Evolutionary conservation across 1,140 invertebrate genomes (phyloP).

Genomic region (Musca vetustissima): DNA sequence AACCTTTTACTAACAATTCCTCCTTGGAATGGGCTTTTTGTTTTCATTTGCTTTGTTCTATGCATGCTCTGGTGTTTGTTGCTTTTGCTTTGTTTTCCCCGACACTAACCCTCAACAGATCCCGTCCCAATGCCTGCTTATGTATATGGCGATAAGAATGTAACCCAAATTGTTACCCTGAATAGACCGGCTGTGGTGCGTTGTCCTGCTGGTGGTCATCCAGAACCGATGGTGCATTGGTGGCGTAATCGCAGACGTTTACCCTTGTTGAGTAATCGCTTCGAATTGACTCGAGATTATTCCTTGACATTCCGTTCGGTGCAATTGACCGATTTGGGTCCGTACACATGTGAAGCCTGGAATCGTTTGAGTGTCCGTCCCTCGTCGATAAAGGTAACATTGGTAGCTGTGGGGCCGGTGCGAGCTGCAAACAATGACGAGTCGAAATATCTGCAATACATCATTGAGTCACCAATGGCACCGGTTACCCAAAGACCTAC

Average conservation of each 20-base stretch:
- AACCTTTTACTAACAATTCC: not conserved
- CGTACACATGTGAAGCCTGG: conserved; percentile 86
- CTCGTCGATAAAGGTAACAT: conserved; percentile 71
- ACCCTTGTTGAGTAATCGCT: conserved; percentile 69
- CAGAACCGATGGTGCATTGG: conserved; percentile 80
- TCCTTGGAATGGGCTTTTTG: not conserved
- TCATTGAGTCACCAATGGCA: conserved; percentile 58
- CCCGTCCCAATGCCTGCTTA: conserved; percentile 57
- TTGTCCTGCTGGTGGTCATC: conserved; percentile 83
- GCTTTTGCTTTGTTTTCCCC: conserved; percentile 16
- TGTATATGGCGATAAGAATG: conserved; percentile 61
- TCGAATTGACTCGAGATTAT: conserved; percentile 73
- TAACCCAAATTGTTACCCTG: conserved; percentile 68
- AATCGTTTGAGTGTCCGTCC: conserved; percentile 74
- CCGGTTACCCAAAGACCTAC: conserved; percentile 44
- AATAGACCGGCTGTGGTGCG: conserved; percentile 70
- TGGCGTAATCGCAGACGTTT: conserved; percentile 76
- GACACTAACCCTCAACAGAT: conserved; percentile 53
- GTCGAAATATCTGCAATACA: conserved; percentile 59
- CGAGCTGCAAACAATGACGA: conserved; percentile 57
- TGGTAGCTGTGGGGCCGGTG: conserved; percentile 70
- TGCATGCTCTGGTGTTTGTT: conserved; percentile 14
- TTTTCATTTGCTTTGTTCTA: not conserved
- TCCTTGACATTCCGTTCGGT: conserved; percentile 74
- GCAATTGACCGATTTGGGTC: conserved; percentile 69